phyloP scores from a whole-genome alignment of 2,797 vertebrate genomes.

The Diglossa cyanea region DNA sequence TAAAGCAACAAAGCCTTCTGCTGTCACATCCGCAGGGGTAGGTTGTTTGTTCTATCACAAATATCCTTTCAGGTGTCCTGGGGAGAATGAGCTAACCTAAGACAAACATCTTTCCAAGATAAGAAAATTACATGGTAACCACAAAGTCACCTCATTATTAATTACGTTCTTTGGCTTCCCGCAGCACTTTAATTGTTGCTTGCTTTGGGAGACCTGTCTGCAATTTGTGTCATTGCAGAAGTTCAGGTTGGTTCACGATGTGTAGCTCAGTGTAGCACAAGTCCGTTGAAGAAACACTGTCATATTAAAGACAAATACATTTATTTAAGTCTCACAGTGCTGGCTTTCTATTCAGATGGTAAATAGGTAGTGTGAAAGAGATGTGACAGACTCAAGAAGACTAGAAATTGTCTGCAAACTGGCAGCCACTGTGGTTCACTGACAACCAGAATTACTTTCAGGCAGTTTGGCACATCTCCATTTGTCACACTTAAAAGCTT shows the following conservation, averaged over 20 bases:
- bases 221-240: not conserved
- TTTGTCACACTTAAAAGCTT: constrained; percentile 67
- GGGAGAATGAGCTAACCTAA: constrained; percentile 33
- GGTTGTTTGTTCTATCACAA: not conserved
- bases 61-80: constrained; percentile 46
- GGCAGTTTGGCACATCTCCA: constrained; percentile 71
- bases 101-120: constrained; percentile 18
- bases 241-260: not conserved
- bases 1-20: constrained; percentile 58
- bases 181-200: not conserved
- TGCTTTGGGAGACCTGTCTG: not conserved
- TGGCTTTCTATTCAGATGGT: constrained; percentile 63
- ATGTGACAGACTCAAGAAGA: constrained; percentile 67
- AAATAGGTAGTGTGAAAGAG: constrained; percentile 70
- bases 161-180: not conserved
- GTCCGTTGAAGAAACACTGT: not conserved
- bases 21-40: constrained; percentile 20
- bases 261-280: not conserved
- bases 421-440: constrained; percentile 67
- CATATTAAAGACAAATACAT: constrained; percentile 1
- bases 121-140: constrained; percentile 4
- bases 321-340: constrained; percentile 35
- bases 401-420: constrained; percentile 69
- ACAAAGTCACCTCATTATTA: not conserved
- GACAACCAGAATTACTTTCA: constrained; percentile 72